Base-by-base conservation (phyloP, 2,888 invertebrate genomes). In the Aplocera efformata region DNA sequence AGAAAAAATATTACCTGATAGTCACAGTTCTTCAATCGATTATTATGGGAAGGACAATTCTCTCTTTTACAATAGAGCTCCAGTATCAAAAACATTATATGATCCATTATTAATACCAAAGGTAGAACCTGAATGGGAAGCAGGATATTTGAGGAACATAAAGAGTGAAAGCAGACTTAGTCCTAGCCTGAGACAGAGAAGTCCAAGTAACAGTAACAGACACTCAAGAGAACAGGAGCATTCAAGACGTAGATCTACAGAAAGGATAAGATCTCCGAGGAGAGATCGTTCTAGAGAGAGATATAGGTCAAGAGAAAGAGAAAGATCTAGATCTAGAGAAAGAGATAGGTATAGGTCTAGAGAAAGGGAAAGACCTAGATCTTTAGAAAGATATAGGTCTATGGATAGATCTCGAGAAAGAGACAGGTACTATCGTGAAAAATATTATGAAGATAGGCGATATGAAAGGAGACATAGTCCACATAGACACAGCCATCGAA, bases 391-490 rank as follows among this genome's bases (percentile, higher is more conserved):
- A 21, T 21, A 32, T 27, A 34, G 24, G 6, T 10, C 31, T 22
- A 34, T 23, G 6, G 17, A 39, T 7, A 25, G 31, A 9, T 43
- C 58, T 20, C 64, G 56, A 48, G 63, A 70, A 3, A 67, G 40
- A 34, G 48, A 53, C 1, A 58, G 46, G 21, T 55, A 54, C 42
- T 53, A 59, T 9, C 48, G 44, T 11, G 43, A 50, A 11, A 48
- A 60, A 58, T 46, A 51, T 54, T 53, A 59, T 33, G 53, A 61
- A 20, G 48, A 56, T 24, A 50, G 56, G 35, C 69, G 76, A 30
- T 63, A 70, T 61, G 72, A 75, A 25, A 60, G 59, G 30, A 50
- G 56, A 25, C 59, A 56, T n/a, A 73, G 76, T 47, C 60, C 68
- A 13, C 53, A 62, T 9, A 50, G 49, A 9, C 44, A 60, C 22